Conservation (phyloP, 2,888 invertebrate genomes). For the Zele albiditarsus region DNA sequence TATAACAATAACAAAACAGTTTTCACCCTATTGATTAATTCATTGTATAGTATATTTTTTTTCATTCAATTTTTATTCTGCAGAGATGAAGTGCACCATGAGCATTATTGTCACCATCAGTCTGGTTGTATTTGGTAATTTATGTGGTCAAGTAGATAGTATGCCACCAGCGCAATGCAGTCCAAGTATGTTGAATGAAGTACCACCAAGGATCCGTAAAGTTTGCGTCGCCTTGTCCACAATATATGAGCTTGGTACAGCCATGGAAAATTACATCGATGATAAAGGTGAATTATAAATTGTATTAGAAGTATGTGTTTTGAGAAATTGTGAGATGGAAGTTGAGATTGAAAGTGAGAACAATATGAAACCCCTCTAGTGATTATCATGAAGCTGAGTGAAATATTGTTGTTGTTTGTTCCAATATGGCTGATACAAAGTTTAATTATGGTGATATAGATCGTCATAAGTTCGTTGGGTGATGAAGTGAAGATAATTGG, state of each 20-base stretch:
- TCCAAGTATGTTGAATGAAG: constrained; percentile 76
- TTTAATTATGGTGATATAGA: background rate
- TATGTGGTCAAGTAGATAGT: constrained; percentile 67
- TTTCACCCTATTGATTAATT: too few relatives aligned
- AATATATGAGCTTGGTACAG: constrained; percentile 78
- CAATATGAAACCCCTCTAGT: background rate
- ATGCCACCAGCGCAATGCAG: constrained; percentile 77
- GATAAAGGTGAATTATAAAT: constrained; percentile 73
- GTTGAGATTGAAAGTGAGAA: background rate
- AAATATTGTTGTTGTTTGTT: background rate
- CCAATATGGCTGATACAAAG: background rate
- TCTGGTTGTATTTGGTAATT: constrained; percentile 48
- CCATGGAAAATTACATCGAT: constrained; percentile 76
- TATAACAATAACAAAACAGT: too few relatives aligned
- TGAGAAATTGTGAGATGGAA: too few relatives aligned
- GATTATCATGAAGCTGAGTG: background rate
- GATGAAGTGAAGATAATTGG: constrained; percentile 12
- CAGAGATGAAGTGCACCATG: constrained; percentile 57
- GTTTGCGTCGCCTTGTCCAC: constrained; percentile 81
- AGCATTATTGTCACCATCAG: constrained; percentile 53
- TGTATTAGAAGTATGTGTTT: background rate
- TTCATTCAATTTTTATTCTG: background rate
- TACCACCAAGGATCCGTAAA: constrained; percentile 78
- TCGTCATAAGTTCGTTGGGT: constrained; percentile 8
- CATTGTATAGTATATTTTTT: too few relatives aligned